A percentile compares a stretch with the other conserved stretches of the same genome.
These are phyloP conservation scores for Heterodera schachtii DNA, from an alignment of 1,140 invertebrate species.

Conservation along the genomic window DNA sequence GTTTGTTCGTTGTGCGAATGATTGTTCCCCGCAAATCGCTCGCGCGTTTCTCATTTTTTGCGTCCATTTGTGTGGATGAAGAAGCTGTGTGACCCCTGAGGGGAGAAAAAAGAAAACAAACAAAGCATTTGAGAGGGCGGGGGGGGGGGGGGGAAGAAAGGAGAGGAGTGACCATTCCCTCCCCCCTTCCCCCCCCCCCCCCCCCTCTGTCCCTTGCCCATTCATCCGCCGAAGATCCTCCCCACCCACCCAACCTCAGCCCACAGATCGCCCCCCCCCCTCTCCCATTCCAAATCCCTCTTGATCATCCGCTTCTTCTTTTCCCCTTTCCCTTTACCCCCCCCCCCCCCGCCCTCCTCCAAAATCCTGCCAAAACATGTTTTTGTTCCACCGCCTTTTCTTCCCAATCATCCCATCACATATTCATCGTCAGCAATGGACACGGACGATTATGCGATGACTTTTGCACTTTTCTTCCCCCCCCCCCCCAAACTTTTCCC, in stretches of 20 bases:
- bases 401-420: background rate
- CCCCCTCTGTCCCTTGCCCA: background rate
- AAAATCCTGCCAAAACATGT: slow-evolving; percentile 8
- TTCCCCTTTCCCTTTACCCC: background rate
- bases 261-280: background rate
- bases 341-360: background rate
- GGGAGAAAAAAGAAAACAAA: background rate
- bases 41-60: slow-evolving; percentile 2
- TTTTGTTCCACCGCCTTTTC: background rate
- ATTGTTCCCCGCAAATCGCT: background rate
- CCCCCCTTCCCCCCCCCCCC: background rate
- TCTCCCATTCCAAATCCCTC: background rate
- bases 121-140: background rate
- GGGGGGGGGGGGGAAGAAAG: background rate
- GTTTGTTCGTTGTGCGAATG: background rate
- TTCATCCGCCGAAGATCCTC: background rate
- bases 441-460: background rate
- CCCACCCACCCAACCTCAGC: slow-evolving; percentile 3
- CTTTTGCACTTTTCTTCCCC: slow-evolving; percentile 10
- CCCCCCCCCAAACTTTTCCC: background rate
- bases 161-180: background rate
- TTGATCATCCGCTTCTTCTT: background rate
- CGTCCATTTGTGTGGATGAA: slow-evolving; percentile 24
- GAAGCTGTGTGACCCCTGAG: background rate
- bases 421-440: background rate